A percentile compares a stretch with the other conserved stretches of the same genome.
phyloP scores from a whole-genome alignment of 2,888 invertebrate genomes.

The Lordiphosa andalusiaca region DNA sequence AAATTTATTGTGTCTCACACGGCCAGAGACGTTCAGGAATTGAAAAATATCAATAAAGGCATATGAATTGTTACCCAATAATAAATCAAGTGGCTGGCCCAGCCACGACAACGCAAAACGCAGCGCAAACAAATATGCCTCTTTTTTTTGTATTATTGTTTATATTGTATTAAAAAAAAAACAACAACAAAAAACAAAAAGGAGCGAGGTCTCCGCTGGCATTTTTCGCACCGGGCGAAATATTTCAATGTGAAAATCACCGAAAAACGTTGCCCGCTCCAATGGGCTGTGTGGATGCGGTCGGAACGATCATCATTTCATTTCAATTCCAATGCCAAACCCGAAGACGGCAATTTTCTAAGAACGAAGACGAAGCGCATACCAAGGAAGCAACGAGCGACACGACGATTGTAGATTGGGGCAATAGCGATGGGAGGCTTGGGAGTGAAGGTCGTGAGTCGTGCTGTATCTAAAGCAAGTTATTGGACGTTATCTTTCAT shows the following conservation, averaged over 20 bases:
- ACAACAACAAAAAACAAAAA: background rate
- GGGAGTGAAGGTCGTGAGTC: slow-evolving; percentile 1
- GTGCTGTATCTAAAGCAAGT: no score
- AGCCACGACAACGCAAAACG: slow-evolving; percentile 15
- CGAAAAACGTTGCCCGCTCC: slow-evolving; percentile 50
- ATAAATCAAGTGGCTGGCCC: slow-evolving; percentile 64
- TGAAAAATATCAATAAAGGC: slow-evolving; percentile 72
- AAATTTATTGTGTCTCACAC: slow-evolving; percentile 74
- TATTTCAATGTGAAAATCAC: slow-evolving; percentile 72
- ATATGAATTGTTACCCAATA: slow-evolving; percentile 76
- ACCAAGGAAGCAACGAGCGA: slow-evolving; percentile 52
- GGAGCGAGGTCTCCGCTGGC: slow-evolving; percentile 31
- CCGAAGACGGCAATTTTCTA: slow-evolving; percentile 71
- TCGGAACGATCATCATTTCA: slow-evolving; percentile 57
- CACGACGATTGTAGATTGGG: slow-evolving; percentile 33
- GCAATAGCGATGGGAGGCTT: background rate
- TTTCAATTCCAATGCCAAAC: slow-evolving; percentile 57
- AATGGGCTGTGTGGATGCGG: slow-evolving; percentile 13
- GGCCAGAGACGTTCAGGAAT: slow-evolving; percentile 68
- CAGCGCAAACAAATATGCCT: slow-evolving; percentile 66
- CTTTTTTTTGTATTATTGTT: slow-evolving; percentile 71
- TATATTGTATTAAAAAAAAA: slow-evolving; percentile 37
- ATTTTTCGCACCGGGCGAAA: slow-evolving; percentile 69
- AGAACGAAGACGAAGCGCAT: slow-evolving; percentile 66
- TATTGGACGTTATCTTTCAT: no score